Percentiles rank a stretch among this genome's conserved stretches.
These are phyloP conservation scores for Drosophila mimetica DNA, from an alignment of 2,888 invertebrate genomes.

Conservation along the genomic window DNA sequence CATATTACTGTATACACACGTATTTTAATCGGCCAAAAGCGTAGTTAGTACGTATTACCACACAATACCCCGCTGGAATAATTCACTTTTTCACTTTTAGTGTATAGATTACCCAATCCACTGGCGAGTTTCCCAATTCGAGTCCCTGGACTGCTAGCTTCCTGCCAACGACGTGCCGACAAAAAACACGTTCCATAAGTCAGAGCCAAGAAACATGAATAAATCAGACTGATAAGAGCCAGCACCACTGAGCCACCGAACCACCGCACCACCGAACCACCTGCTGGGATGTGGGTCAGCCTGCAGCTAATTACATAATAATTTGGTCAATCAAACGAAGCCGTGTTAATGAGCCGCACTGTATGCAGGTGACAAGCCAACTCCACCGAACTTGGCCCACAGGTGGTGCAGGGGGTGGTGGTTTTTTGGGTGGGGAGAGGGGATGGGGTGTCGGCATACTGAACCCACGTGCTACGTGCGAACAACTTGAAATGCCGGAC, in stretches of 20 bases:
- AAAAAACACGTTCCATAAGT: conserved; percentile 64
- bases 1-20: neutral
- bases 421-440: neutral
- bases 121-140: conserved; percentile 50
- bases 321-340: conserved; percentile 80
- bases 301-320: conserved; percentile 81
- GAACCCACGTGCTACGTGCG: conserved; percentile 54
- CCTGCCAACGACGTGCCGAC: conserved; percentile 58
- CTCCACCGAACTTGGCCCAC: conserved; percentile 29
- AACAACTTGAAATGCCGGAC: conserved; percentile 69
- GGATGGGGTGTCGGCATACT: conserved; percentile 27
- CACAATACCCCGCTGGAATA: conserved; percentile 17
- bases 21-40: neutral
- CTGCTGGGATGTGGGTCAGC: conserved; percentile 68
- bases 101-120: conserved; percentile 40
- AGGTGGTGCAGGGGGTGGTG: neutral
- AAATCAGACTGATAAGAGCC: conserved; percentile 43
- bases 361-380: conserved; percentile 61
- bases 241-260: conserved; percentile 32
- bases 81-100: conserved; percentile 7
- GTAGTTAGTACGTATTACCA: conserved; percentile 19
- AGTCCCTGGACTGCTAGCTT: conserved; percentile 53
- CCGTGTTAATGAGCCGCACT: conserved; percentile 76
- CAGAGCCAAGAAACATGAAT: conserved; percentile 40
- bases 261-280: conserved; percentile 17